Base-by-base conservation (phyloP, 2,797 vertebrate genomes). In the Alfaro cultratus region DNA sequence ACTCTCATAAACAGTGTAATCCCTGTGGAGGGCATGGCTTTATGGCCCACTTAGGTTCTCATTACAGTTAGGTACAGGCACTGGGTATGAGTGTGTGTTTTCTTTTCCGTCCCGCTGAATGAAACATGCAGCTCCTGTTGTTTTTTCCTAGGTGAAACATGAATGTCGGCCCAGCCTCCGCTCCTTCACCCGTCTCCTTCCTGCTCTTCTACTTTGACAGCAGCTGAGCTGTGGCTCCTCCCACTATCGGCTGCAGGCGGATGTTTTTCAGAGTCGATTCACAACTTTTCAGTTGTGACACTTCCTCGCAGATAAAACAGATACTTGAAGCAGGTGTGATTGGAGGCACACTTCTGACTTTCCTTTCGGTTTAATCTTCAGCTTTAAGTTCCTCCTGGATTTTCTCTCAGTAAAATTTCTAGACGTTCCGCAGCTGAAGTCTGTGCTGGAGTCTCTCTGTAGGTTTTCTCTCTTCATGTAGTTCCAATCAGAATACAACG, bases 211-310 rank as follows among this genome's bases (percentile, higher is more conserved):
- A 34, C 13, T 53, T 78, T 84, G 57, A 87, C 84, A 51, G 78
- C 82, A 83, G 79, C 84, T 8, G 60, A 41, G 75, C 21, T 39
- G 64, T 46, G 77, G 53, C 46, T 84, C 71, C 78, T 83, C 46
- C 77, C 77, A 78, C 82, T 86, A 80, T 89, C 89, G 75, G 80
- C 73, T 75, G 26, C 73, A 73, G 73, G 71, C 7, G 31, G 80
- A 82, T 86, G 80, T 76, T 85, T 81, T 82, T 53, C 75, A 53
- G 76, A 76, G 76, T 31, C 18, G 41, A 84, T 88, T 92, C 86
- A 88, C 29, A 11, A 77, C 78, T 70, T 60, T 57, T 78, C 76
- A 73, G 47, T 80, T 83, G 64, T 80, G 81, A 80, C 76, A 79
- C 74, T 77, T 86, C 76, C 83, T 89, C 80, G 79, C 15, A 67